Conservation (phyloP, 2,113 vertebrate genomes). For the Ranitomeya variabilis region DNA sequence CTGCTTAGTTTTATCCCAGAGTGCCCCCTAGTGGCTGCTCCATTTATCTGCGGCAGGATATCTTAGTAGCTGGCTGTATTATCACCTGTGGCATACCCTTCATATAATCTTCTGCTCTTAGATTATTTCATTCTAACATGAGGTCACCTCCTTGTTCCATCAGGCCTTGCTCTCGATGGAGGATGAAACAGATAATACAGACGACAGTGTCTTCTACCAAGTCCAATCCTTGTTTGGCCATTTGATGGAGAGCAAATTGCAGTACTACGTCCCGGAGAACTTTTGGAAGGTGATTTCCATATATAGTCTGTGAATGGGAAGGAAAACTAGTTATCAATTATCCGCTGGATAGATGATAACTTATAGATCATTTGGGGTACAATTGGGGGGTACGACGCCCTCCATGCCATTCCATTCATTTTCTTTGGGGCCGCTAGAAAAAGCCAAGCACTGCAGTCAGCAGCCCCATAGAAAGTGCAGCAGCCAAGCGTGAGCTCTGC, state of each 20-base stretch:
- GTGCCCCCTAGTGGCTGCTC: background rate
- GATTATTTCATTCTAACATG: background rate
- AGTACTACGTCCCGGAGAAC: slow-evolving; percentile 98
- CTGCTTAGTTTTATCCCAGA: background rate
- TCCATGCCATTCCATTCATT: too few relatives aligned
- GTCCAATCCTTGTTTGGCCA: slow-evolving; percentile 97
- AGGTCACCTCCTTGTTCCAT: slow-evolving; percentile 33
- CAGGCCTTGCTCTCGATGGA: slow-evolving; percentile 94
- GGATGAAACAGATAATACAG: slow-evolving; percentile 94
- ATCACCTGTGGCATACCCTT: background rate
- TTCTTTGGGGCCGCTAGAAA: too few relatives aligned
- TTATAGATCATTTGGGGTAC: too few relatives aligned
- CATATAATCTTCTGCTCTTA: background rate
- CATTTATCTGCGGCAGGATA: background rate
- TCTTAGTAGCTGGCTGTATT: too few relatives aligned
- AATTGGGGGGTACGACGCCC: too few relatives aligned
- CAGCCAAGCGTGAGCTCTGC: too few relatives aligned
- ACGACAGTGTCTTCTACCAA: slow-evolving; percentile 97
- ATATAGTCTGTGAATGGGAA: too few relatives aligned
- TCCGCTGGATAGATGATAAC: too few relatives aligned
- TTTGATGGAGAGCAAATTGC: slow-evolving; percentile 98
- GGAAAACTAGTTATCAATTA: too few relatives aligned
- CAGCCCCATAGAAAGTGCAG: too few relatives aligned
- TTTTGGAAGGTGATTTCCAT: slow-evolving; percentile 91
- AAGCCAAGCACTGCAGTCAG: too few relatives aligned